phyloP scores from a whole-genome alignment of 2,113 vertebrate genomes.

The Phoxinus phoxinus region DNA sequence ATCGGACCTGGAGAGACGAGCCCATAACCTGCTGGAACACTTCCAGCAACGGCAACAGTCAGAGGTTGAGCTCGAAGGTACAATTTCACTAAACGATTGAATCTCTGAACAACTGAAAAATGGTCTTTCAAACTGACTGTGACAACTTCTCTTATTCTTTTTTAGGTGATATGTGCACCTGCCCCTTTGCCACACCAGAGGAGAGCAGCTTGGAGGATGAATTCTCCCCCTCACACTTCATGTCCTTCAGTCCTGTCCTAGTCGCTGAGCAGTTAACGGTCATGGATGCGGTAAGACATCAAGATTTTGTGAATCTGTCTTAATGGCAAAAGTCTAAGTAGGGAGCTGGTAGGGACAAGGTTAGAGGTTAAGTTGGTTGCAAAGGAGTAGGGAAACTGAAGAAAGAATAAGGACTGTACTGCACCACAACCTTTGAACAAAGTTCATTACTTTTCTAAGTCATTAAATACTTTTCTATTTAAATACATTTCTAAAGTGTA shows the following conservation, averaged over 20 bases:
- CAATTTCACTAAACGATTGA: conserved; percentile 6
- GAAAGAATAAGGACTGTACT: neutral
- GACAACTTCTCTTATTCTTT: neutral
- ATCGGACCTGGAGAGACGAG: conserved; percentile 92
- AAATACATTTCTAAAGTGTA: neutral
- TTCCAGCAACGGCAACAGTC: conserved; percentile 86
- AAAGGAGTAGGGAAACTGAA: neutral
- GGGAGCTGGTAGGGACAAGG: neutral
- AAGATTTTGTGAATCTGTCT: neutral
- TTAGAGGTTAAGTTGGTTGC: neutral
- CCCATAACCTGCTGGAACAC: conserved; percentile 89
- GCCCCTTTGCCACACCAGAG: conserved; percentile 82
- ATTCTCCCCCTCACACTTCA: conserved; percentile 79
- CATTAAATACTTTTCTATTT: too few species aligned
- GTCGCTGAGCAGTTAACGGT: conserved; percentile 97
- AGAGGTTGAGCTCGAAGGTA: conserved; percentile 84
- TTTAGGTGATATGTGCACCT: conserved; percentile 76
- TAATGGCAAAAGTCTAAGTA: neutral
- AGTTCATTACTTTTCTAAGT: too few species aligned
- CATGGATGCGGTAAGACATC: conserved; percentile 92
- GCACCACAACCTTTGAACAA: neutral
- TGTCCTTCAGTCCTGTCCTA: conserved; percentile 89
- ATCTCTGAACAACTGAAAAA: neutral
- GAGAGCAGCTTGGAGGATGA: conserved; percentile 86
- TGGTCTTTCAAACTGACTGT: neutral